Evolutionary conservation across 2,888 invertebrate genomes (phyloP).

Genomic region (Dione juno): DNA sequence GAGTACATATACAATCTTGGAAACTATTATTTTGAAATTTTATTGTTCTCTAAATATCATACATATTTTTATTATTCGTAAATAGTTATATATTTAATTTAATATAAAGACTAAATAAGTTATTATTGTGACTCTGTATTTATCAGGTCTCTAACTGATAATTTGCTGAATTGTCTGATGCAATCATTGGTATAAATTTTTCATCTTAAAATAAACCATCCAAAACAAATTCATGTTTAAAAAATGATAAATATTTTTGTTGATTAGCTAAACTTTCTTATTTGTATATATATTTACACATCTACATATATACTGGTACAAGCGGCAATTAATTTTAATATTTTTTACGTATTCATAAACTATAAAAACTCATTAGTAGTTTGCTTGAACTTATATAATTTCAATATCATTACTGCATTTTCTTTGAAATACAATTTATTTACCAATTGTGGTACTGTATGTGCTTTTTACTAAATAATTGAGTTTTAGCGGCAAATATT

Average conservation of each 20-base stretch:
- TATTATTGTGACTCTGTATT: not conserved
- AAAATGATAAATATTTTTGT: not conserved
- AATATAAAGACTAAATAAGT: not conserved
- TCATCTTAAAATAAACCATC: not conserved
- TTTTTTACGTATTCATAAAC: not conserved
- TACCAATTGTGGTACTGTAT: no score
- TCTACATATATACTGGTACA: no score
- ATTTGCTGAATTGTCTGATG: slow-evolving; percentile 7
- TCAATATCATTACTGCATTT: no score
- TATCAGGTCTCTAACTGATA: slow-evolving; percentile 6
- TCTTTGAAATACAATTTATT: not conserved
- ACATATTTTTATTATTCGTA: no score
- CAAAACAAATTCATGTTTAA: not conserved
- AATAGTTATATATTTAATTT: no score
- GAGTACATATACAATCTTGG: not conserved
- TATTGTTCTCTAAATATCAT: not conserved
- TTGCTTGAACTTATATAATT: no score
- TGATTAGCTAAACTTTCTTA: not conserved
- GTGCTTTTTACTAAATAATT: no score
- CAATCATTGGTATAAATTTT: not conserved
- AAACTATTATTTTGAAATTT: not conserved
- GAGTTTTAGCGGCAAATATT: no score
- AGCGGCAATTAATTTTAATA: no score
- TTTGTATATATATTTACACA: not conserved
- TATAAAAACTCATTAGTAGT: no score